phyloP scores from a whole-genome alignment of 2,113 vertebrate species.

The Cercocebus atys region DNA sequence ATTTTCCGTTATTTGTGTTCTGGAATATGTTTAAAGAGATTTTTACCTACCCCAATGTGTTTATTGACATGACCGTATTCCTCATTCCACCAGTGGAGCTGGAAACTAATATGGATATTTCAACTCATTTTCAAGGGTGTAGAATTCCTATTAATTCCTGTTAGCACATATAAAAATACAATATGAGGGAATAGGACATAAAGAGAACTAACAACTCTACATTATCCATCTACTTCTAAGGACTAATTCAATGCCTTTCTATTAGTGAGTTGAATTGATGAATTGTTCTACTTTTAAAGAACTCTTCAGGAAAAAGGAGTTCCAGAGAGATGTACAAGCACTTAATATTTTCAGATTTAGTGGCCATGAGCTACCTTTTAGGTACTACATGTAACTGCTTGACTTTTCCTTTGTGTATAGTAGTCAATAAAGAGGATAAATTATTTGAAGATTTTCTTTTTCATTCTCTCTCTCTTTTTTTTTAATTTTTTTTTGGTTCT shows the following conservation, averaged over 20 bases:
- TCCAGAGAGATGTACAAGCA: neutral
- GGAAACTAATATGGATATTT: neutral
- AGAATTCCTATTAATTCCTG: neutral
- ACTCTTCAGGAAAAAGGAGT: slow-evolving; percentile 8
- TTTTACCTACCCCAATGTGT: neutral
- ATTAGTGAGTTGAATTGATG: slow-evolving; percentile 24
- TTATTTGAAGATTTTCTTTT: neutral
- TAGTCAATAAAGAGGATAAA: neutral
- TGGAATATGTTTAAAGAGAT: neutral
- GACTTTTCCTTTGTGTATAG: neutral
- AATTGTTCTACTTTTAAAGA: slow-evolving; percentile 53
- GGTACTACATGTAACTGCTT: neutral
- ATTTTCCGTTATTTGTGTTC: neutral
- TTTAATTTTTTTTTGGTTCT: too few species aligned
- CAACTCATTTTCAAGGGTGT: neutral
- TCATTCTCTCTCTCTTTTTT: too few species aligned
- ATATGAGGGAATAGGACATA: neutral
- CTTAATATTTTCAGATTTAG: neutral
- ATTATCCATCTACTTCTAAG: slow-evolving; percentile 55
- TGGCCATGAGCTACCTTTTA: neutral
- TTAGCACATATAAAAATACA: slow-evolving; percentile 50
- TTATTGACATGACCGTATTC: neutral
- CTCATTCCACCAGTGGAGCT: neutral
- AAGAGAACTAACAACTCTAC: slow-evolving; percentile 4
- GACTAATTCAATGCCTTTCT: slow-evolving; percentile 33